Base-by-base conservation (phyloP, 2,797 vertebrate species). In the Australoheros facetus region DNA sequence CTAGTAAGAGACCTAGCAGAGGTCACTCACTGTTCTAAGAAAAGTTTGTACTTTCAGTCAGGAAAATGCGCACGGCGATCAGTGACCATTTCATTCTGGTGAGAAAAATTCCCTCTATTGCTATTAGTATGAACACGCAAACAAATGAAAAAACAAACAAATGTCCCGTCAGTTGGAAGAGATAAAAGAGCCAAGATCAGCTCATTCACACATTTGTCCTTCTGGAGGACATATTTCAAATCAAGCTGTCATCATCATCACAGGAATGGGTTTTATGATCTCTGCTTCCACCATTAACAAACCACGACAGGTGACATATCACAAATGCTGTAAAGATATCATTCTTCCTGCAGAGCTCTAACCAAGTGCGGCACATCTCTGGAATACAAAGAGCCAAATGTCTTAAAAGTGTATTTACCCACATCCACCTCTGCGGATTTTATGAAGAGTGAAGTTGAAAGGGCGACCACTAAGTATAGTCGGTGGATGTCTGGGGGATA, bases 221-320 rank as follows among this genome's bases (percentile, higher is more conserved):
- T 90, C 90, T 85, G 75, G 86, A 90, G 90, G 90, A 89, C 75
- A 59, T 86, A 85, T 92, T 93, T 94, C 89, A 94, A 89, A 95
- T 94, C 88, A 84, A 89, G 85, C 93, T 94, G 94, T 93, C 92
- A 90, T 91, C 87, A 62, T 89, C 78, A 62, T 89, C 78, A 64
- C 79, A 16, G 78, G 88, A 82, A 89, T 81, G 87, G 87, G 56
- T 90, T 95, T 94, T 90, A 93, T 91, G 90, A 88, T 90, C 85
- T 87, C 79, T 60, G 88, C 89, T 82, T 81, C 73, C 72, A 60
- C 86, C 78, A 89, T 91, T 93, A 92, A 93, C 88, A 93, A 93
- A 91, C 87, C 91, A 90, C 82, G 88, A 94, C 85, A 77, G 85
- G 82, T 79, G 83, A 88, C 88, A 83, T 87, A 75, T 88, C 82